Percentiles rank a stretch among this genome's conserved stretches.
phyloP scores from a whole-genome alignment of 2,888 invertebrate species.

The Ecdyonurus torrentis region DNA sequence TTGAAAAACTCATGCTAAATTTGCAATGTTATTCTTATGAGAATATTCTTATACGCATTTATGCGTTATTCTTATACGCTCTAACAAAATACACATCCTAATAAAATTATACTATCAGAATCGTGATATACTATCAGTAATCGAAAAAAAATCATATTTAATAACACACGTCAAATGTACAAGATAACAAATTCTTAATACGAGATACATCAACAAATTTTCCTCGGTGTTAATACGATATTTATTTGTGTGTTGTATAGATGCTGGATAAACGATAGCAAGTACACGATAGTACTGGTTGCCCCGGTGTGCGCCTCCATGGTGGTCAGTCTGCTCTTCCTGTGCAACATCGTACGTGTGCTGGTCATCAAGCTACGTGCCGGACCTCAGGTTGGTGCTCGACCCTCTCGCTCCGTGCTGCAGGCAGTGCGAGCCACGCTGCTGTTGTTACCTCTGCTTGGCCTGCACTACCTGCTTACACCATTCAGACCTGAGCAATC shows the following conservation, averaged over 20 bases:
- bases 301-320: conserved; percentile 65
- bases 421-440: conserved; percentile 56
- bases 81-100: too few relatives aligned
- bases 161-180: too few relatives aligned
- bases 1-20: too few relatives aligned
- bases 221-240: too few relatives aligned
- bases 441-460: conserved; percentile 76
- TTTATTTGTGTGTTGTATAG: conserved; percentile 26
- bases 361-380: conserved; percentile 66
- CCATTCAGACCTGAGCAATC: conserved; percentile 54
- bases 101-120: too few relatives aligned
- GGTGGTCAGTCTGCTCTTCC: conserved; percentile 64
- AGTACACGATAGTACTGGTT: conserved; percentile 53
- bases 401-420: conserved; percentile 11
- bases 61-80: too few relatives aligned
- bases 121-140: too few relatives aligned
- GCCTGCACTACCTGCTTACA: conserved; percentile 76
- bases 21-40: too few relatives aligned
- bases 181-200: too few relatives aligned
- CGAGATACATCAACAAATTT: too few relatives aligned
- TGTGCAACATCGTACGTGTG: conserved; percentile 80
- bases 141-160: too few relatives aligned
- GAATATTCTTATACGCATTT: too few relatives aligned
- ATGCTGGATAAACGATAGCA: conserved; percentile 63
- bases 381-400: conserved; percentile 33